Base-by-base conservation (phyloP, 2,888 invertebrate species). In the Lasioglossum morio region DNA sequence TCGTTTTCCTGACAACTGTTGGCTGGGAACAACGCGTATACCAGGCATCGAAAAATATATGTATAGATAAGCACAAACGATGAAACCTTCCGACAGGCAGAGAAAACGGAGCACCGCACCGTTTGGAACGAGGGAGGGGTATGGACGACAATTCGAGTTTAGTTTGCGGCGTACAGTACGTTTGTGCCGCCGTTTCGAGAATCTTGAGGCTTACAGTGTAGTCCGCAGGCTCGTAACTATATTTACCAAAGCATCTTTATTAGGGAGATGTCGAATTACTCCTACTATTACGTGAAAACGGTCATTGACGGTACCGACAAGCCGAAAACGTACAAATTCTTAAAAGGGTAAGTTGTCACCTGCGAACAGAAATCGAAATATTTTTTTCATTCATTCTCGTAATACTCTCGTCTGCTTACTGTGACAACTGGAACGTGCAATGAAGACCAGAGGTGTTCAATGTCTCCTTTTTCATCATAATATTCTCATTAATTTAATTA, bases 281-380 rank as follows among this genome's bases (percentile, higher is more conserved):
- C 93, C 70, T 94, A 94, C 77, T 93, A 92, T 78, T 94, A 94
- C 85, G 91, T 92, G 66, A 93, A 93, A 89, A 89, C 92, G 27
- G 84, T 94, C 72, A 82, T 82, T 70, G 92, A 91, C 63, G 89
- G 88, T 16, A 86, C 89, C 69, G 90, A 92, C 23, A 88, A 86
- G 57, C 83, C 92, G 37, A 92, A 89, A 79, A 92, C 90, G 14
- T 91, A 92, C 66, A 94, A 92, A 88, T 94, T 94, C 57, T 77
- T 92, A 19, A 93, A 90, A 84, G 94, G 94, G 94, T 94, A 90
- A 93, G 94, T 79, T 75, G n/a, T 60, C 16, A 27, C 40, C 19
- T 1, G 5, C 23, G 34, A 19, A 19, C 19, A 3, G 34, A 30
- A 66, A 66, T 66, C 66, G 0, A 66, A 19, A 43, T n/a, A 19